Conservation (phyloP, 2,797 vertebrate species). For the Manis crassicaudata region DNA sequence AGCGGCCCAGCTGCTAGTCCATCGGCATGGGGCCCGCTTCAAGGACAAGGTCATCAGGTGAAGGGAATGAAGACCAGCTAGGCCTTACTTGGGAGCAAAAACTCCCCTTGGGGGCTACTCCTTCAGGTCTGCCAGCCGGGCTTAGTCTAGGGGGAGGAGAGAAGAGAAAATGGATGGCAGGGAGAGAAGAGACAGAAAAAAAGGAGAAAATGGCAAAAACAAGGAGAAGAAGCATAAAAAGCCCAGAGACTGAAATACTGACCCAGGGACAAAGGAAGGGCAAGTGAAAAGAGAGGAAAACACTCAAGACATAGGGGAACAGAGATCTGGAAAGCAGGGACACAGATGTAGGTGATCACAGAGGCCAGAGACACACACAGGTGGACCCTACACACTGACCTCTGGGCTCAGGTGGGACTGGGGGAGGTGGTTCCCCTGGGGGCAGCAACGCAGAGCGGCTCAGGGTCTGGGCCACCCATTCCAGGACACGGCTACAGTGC, state of each 20-base stretch:
- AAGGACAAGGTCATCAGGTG: not conserved
- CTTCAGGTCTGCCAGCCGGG: not conserved
- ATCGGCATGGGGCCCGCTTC: not conserved
- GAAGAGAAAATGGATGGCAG: not conserved
- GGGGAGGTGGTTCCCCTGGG: slow-evolving; percentile 79
- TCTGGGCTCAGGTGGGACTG: slow-evolving; percentile 72
- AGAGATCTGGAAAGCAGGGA: not conserved
- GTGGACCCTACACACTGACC: slow-evolving; percentile 25
- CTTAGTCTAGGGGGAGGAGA: slow-evolving; percentile 56
- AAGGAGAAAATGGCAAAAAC: not conserved
- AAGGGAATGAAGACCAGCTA: not conserved
- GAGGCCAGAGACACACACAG: not conserved
- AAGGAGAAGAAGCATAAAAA: not conserved
- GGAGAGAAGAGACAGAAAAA: not conserved
- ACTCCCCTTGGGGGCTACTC: not conserved
- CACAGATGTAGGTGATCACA: not conserved
- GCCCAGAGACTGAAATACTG: not conserved
- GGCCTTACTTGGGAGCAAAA: not conserved
- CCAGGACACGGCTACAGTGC: slow-evolving; percentile 89
- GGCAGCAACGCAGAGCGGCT: slow-evolving; percentile 85
- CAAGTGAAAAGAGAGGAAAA: not conserved
- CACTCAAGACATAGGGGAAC: no score
- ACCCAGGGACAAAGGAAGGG: not conserved
- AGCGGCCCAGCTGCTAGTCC: not conserved
- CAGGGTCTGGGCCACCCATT: slow-evolving; percentile 89